phyloP scores from a whole-genome alignment of 2,888 invertebrate species.

The Agrochola lychnidis region DNA sequence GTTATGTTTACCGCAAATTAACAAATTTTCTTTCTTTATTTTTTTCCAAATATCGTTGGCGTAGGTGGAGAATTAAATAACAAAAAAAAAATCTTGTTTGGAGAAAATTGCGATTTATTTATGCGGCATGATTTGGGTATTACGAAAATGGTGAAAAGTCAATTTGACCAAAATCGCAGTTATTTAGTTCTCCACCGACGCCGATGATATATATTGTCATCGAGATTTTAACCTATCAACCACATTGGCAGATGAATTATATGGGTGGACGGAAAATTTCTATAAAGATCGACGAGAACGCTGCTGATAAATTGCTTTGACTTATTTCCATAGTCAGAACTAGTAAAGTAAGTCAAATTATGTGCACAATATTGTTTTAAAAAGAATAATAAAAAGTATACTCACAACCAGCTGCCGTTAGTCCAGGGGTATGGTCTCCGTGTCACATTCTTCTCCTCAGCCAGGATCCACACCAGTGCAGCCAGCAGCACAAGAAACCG shows the following conservation, averaged over 20 bases:
- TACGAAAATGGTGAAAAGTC: no score
- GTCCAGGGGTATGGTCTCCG: conserved; percentile 78
- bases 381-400: conserved; percentile 57
- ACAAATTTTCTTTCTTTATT: no score
- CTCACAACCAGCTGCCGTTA: conserved; percentile 89
- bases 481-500: conserved; percentile 81
- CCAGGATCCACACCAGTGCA: conserved; percentile 81
- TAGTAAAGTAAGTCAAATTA: not conserved
- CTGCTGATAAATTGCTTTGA: not conserved
- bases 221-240: not conserved
- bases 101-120: no score
- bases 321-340: not conserved
- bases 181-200: no score
- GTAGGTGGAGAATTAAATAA: no score
- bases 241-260: not conserved
- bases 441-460: conserved; percentile 70
- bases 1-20: no score
- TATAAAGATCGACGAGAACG: not conserved
- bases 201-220: not conserved
- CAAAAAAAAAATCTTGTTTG: no score
- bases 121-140: no score
- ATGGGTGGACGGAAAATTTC: not conserved
- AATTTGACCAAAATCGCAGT: no score
- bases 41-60: no score
- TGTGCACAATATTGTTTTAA: not conserved